phyloP scores from a whole-genome alignment of 1,140 invertebrate species.

The Bombus fervidus region DNA sequence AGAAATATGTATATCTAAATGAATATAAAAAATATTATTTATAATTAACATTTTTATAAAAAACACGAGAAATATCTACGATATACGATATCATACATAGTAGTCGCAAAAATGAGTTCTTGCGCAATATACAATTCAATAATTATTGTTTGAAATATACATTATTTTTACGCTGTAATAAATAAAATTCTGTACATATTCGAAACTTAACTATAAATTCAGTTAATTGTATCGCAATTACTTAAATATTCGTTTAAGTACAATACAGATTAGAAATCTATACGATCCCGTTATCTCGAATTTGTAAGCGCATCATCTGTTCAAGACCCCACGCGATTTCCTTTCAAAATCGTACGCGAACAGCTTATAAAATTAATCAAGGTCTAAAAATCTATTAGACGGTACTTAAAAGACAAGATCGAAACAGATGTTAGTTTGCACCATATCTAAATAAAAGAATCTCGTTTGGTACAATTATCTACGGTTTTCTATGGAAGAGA shows the following conservation, averaged over 20 bases:
- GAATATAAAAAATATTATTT: conserved; percentile 64
- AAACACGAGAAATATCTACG: conserved; percentile 56
- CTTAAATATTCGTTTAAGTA: conserved; percentile 46
- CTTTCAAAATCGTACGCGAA: neutral
- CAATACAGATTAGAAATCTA: conserved; percentile 13
- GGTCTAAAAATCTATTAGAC: neutral
- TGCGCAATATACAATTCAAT: conserved; percentile 48
- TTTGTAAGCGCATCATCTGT: neutral
- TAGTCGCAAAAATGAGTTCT: conserved; percentile 23
- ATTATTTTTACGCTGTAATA: conserved; percentile 48
- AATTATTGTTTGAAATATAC: conserved; percentile 57
- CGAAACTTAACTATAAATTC: conserved; percentile 27
- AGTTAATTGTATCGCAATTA: conserved; percentile 23
- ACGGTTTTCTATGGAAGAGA: neutral
- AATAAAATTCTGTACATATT: conserved; percentile 63
- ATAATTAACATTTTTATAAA: conserved; percentile 56
- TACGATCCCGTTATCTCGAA: conserved; percentile 2
- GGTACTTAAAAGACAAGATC: conserved; percentile 10
- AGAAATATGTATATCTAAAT: conserved; percentile 60
- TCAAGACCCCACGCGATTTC: neutral
- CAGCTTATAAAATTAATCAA: neutral
- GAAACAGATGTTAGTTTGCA: neutral
- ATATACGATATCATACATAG: conserved; percentile 56
- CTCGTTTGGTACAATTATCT: conserved; percentile 25
- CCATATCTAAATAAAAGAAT: conserved; percentile 1